Percentiles rank a stretch among this genome's conserved stretches.
Conservation (phyloP, 2,888 invertebrate genomes). For the Eupelmus urozonus region DNA sequence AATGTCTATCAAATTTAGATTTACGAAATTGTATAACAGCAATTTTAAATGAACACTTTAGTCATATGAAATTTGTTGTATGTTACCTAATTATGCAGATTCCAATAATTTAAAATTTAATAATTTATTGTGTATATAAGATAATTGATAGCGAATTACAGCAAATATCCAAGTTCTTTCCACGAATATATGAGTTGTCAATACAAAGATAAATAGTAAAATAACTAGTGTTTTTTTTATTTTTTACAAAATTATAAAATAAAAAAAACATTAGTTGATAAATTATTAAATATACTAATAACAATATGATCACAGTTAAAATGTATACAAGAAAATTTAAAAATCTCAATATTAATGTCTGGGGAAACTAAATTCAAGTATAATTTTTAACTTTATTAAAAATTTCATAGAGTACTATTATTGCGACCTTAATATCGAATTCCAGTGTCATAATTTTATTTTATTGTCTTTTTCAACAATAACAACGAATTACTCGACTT, state of each 20-base stretch:
- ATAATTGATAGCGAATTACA: no score
- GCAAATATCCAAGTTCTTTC: no score
- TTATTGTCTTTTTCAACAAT: neutral
- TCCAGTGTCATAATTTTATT: neutral
- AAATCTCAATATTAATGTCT: neutral
- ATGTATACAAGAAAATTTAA: constrained; percentile 21
- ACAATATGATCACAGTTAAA: constrained; percentile 20
- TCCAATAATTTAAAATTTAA: no score
- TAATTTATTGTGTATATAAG: neutral
- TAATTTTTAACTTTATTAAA: neutral
- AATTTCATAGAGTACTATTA: neutral
- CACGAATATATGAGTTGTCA: no score
- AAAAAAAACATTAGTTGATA: no score
- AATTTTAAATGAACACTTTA: neutral
- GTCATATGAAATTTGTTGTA: neutral
- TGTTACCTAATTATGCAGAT: no score
- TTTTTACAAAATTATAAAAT: neutral
- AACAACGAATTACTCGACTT: neutral
- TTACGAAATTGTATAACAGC: neutral
- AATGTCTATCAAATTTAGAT: constrained; percentile 11
- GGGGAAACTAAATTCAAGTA: neutral
- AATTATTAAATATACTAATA: neutral
- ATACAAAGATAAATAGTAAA: no score
- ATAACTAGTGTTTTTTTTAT: neutral
- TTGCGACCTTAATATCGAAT: neutral